Evolutionary conservation across 2,888 invertebrate species (phyloP).

Genomic region (Dasysyrphus albostriatus): DNA sequence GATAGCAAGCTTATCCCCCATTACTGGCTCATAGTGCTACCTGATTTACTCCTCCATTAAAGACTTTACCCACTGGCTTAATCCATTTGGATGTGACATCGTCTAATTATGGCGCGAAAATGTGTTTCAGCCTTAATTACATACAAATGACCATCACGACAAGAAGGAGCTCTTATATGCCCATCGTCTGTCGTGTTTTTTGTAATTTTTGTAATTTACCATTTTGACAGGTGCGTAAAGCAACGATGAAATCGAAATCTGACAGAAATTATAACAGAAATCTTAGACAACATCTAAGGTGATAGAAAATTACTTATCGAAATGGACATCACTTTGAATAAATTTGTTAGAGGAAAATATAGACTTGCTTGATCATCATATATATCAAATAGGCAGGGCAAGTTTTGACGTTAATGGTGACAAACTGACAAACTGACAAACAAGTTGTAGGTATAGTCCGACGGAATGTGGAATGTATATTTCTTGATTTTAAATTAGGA

Average conservation of each 20-base stretch:
- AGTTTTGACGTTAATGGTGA: constrained; percentile 29
- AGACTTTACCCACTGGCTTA: constrained; percentile 10
- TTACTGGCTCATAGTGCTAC: constrained; percentile 34
- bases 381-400: constrained; percentile 2
- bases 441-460: constrained; percentile 36
- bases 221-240: constrained; percentile 39
- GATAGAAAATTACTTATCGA: constrained; percentile 61
- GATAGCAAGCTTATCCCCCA: constrained; percentile 29
- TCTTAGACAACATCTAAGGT: constrained; percentile 45
- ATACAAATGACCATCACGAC: constrained; percentile 55
- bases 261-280: constrained; percentile 53
- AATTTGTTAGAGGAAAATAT: constrained; percentile 6
- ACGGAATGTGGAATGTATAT: constrained; percentile 47
- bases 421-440: constrained; percentile 14
- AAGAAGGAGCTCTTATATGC: constrained; percentile 18
- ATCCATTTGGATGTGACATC: constrained; percentile 50
- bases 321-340: constrained; percentile 36
- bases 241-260: constrained; percentile 54
- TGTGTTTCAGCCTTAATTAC: constrained; percentile 63
- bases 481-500: constrained; percentile 20
- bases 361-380: constrained; percentile 29
- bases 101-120: constrained; percentile 66
- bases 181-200: constrained; percentile 38
- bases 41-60: constrained; percentile 47
- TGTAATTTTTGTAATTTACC: constrained; percentile 9